Evolutionary conservation across 2,888 invertebrate genomes (phyloP).

Genomic region (Conistra vaccinii): DNA sequence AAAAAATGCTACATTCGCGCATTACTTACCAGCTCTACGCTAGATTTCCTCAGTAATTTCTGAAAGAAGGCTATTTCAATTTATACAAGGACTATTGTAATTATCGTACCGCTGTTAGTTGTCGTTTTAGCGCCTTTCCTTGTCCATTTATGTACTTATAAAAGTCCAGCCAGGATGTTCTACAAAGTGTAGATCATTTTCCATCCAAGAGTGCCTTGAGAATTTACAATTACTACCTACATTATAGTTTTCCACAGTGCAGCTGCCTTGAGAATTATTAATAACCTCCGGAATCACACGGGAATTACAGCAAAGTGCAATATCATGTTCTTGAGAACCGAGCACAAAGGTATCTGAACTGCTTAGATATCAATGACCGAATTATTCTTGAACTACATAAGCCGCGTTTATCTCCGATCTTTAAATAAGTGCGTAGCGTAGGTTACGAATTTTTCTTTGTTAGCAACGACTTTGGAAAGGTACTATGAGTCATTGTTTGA

Average conservation of each 20-base stretch:
- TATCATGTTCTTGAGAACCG: slow-evolving; percentile 42
- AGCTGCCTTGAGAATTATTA: slow-evolving; percentile 48
- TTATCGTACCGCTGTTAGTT: slow-evolving; percentile 21
- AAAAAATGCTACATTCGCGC: slow-evolving; percentile 12
- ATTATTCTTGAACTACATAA: slow-evolving; percentile 41
- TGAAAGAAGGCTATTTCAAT: slow-evolving; percentile 47
- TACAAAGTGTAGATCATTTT: slow-evolving; percentile 9
- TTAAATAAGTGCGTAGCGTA: slow-evolving; percentile 35
- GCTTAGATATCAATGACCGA: slow-evolving; percentile 43
- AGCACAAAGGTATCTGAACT: slow-evolving; percentile 44
- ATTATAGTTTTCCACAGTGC: slow-evolving; percentile 29
- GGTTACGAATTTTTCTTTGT: slow-evolving; percentile 40
- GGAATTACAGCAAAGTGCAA: slow-evolving; percentile 43
- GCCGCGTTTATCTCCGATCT: slow-evolving; percentile 23
- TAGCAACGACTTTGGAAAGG: slow-evolving; percentile 19
- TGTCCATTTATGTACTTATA: slow-evolving; percentile 4
- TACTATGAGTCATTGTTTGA: slow-evolving; percentile 28
- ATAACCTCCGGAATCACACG: slow-evolving; percentile 45
- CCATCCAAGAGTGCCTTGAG: not conserved
- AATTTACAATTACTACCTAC: slow-evolving; percentile 33
- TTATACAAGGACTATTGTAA: slow-evolving; percentile 22
- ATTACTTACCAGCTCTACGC: slow-evolving; percentile 44
- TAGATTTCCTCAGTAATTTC: slow-evolving; percentile 17
- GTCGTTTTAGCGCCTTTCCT: slow-evolving; percentile 24
- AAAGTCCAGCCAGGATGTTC: not conserved